These are phyloP conservation scores for Lacanobia wlatinum DNA, from an alignment of 2,888 invertebrate genomes.

Conservation along the genomic window DNA sequence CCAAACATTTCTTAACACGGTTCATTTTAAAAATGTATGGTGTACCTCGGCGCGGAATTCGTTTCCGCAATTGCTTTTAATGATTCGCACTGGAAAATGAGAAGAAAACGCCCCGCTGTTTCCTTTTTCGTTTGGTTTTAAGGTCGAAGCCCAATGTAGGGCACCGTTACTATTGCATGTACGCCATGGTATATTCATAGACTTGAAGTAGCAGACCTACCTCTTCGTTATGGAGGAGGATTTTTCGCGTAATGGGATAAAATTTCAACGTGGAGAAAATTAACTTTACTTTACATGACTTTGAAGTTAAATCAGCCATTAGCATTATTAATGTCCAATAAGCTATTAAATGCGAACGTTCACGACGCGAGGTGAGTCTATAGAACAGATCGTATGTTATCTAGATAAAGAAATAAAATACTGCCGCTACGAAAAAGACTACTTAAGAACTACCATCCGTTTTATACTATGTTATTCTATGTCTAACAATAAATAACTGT, in stretches of 20 bases:
- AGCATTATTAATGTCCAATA: background rate
- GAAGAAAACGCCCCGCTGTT: slow-evolving; percentile 33
- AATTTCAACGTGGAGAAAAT: background rate
- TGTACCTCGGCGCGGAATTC: slow-evolving; percentile 33
- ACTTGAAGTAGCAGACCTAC: slow-evolving; percentile 27
- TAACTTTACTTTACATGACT: background rate
- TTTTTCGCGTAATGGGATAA: background rate
- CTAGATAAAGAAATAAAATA: slow-evolving; percentile 2
- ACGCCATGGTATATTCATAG: slow-evolving; percentile 48
- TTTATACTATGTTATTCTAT: background rate
- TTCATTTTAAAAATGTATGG: slow-evolving; percentile 51
- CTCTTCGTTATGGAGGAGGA: background rate
- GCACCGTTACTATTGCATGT: slow-evolving; percentile 47
- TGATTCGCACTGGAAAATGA: slow-evolving; percentile 53
- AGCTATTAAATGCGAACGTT: background rate
- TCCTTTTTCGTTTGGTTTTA: slow-evolving; percentile 48
- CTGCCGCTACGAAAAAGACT: background rate
- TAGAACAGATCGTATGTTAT: background rate
- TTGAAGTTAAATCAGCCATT: background rate
- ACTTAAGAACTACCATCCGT: background rate
- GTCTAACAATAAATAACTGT: background rate
- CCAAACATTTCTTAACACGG: slow-evolving; percentile 36
- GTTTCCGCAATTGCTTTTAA: slow-evolving; percentile 58
- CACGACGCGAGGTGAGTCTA: background rate
- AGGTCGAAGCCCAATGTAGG: slow-evolving; percentile 46